Evolutionary conservation across 2,797 vertebrate genomes (phyloP).

Genomic region (Tinamus major): DNA sequence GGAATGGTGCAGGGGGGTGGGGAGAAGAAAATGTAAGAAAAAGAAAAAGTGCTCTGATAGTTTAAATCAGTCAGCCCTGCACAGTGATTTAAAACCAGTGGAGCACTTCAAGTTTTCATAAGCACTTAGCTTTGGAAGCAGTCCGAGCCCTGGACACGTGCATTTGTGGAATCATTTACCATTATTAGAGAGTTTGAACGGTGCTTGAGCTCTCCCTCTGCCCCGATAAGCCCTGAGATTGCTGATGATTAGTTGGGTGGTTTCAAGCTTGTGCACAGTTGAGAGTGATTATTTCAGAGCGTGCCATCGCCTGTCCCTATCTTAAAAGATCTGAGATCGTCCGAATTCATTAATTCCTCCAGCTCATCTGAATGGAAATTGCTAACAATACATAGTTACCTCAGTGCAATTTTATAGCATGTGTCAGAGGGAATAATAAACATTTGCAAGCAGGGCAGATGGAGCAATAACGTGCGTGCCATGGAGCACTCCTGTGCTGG

Average conservation of each 20-base stretch:
- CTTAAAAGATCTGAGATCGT: slow-evolving; percentile 55
- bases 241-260: slow-evolving; percentile 17
- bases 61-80: slow-evolving; percentile 58
- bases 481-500: slow-evolving; percentile 30
- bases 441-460: slow-evolving; percentile 52
- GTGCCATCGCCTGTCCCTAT: slow-evolving; percentile 45
- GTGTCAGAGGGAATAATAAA: slow-evolving; percentile 65
- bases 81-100: slow-evolving; percentile 69
- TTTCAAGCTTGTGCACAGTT: slow-evolving; percentile 37
- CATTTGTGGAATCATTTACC: slow-evolving; percentile 62
- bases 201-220: slow-evolving; percentile 53
- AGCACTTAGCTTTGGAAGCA: slow-evolving; percentile 63
- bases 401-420: slow-evolving; percentile 45
- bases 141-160: slow-evolving; percentile 44
- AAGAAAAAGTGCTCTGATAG: slow-evolving; percentile 26
- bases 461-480: slow-evolving; percentile 40
- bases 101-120: slow-evolving; percentile 66
- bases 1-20: accelerated
- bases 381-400: slow-evolving; percentile 10
- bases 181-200: slow-evolving; percentile 62
- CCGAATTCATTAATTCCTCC: slow-evolving; percentile 69
- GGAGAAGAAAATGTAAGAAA: not conserved
- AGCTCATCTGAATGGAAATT: slow-evolving; percentile 68
- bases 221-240: slow-evolving; percentile 31
- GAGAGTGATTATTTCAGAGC: slow-evolving; percentile 58